A percentile compares a stretch with the other conserved stretches of the same genome.
Evolutionary conservation across 53 echinoderm and acorn worm genomes (phyloP).

Genomic region (Holothuria leucospilota): DNA sequence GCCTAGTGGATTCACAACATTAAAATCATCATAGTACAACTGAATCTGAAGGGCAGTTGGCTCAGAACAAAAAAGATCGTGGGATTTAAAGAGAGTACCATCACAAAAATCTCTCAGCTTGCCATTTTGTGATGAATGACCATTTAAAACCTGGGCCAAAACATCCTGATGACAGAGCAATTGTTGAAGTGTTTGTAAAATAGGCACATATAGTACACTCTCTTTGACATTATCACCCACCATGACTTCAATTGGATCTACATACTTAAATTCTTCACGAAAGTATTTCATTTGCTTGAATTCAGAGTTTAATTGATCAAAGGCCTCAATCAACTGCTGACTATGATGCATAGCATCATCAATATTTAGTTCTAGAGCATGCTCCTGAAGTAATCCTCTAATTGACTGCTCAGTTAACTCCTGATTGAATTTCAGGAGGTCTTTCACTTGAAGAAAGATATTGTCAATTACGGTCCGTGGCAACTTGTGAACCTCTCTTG

Average conservation of each 20-base stretch:
- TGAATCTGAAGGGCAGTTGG: conserved; percentile 42
- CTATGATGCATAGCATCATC: background rate
- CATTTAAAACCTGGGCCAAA: conserved; percentile 48
- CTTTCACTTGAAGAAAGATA: conserved; percentile 28
- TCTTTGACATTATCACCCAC: conserved; percentile 31
- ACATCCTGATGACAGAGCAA: conserved; percentile 49
- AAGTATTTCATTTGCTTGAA: conserved; percentile 55
- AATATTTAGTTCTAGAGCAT: background rate
- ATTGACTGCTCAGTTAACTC: conserved; percentile 1
- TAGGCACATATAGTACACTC: conserved; percentile 59
- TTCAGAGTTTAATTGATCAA: conserved; percentile 18
- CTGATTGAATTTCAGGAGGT: conserved; percentile 39
- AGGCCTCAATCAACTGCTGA: background rate
- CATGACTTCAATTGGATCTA: conserved; percentile 57
- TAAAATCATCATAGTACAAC: conserved; percentile 66
- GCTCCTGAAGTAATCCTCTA: background rate
- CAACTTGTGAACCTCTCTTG: conserved; percentile 59
- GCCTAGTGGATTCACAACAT: conserved; percentile 57
- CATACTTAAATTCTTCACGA: conserved; percentile 28
- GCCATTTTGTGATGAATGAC: conserved; percentile 38
- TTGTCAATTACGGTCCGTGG: conserved; percentile 50
- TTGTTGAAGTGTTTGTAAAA: conserved; percentile 42
- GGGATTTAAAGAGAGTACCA: conserved; percentile 19
- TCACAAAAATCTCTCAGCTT: conserved; percentile 56
- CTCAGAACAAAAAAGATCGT: conserved; percentile 41